These are phyloP conservation scores for Echinops telfairi DNA, from an alignment of 2,113 vertebrate genomes.

Conservation along the genomic window DNA sequence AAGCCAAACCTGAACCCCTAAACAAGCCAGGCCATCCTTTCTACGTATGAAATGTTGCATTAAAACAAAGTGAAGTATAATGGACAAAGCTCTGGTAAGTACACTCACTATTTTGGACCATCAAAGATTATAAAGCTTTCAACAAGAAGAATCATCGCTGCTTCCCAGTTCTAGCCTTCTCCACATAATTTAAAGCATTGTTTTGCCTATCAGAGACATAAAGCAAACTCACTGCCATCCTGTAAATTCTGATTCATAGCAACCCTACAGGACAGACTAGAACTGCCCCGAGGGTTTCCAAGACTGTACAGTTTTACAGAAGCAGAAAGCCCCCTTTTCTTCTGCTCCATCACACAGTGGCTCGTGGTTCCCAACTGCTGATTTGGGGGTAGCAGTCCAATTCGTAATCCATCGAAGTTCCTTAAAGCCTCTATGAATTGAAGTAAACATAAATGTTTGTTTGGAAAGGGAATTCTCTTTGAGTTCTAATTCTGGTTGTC, in stretches of 20 bases:
- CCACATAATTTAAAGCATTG: neutral
- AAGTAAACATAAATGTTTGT: neutral
- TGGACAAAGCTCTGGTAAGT: neutral
- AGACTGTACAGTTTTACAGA: no score
- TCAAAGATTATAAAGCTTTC: neutral
- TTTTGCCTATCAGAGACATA: neutral
- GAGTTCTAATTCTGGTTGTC: neutral
- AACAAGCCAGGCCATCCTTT: neutral
- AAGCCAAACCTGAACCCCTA: neutral
- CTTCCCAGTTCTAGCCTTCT: neutral
- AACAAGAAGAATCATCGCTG: neutral
- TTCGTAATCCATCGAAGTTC: no score
- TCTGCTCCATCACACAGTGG: no score
- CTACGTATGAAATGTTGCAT: neutral
- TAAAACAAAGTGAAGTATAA: constrained; percentile 11
- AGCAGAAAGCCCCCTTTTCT: no score
- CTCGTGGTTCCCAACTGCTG: no score
- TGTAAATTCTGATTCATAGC: no score
- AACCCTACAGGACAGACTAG: no score
- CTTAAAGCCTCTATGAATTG: neutral
- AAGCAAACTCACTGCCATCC: no score
- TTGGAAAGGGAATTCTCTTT: neutral
- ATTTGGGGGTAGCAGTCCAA: no score
- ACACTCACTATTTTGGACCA: neutral
- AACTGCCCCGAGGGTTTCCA: no score